Evolutionary conservation across 2,888 invertebrate species (phyloP).

Genomic region (Frankliniella intonsa): DNA sequence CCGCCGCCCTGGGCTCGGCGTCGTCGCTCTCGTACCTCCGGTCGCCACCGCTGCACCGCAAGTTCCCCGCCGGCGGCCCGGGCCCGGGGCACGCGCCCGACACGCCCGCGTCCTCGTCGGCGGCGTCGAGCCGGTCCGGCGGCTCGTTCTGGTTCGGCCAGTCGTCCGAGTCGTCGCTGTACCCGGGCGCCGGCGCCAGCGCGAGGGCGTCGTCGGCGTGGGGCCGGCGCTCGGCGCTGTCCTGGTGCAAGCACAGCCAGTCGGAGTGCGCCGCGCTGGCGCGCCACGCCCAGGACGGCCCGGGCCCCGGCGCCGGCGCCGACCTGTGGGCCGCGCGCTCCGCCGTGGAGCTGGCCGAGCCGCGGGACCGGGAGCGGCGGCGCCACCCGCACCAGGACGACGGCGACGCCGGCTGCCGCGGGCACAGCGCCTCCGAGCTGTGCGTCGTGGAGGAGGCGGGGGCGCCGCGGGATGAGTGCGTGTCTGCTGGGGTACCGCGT

Average conservation of each 20-base stretch:
- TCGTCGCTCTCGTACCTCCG: slow-evolving; percentile 3
- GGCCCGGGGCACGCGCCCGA: slow-evolving; percentile 18
- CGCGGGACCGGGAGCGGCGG: not conserved
- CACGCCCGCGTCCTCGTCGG: slow-evolving; percentile 27
- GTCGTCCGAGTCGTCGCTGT: slow-evolving; percentile 15
- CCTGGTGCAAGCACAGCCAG: not conserved
- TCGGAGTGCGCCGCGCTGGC: not conserved
- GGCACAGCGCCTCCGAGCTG: too few species aligned
- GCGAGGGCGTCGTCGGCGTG: not conserved
- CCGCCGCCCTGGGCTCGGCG: slow-evolving; percentile 38
- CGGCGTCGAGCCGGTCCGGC: slow-evolving; percentile 31
- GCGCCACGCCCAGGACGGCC: not conserved
- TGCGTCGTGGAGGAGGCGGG: not conserved
- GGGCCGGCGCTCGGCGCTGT: not conserved
- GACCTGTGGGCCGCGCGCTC: not conserved
- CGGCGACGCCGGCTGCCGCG: too few species aligned
- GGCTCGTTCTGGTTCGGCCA: slow-evolving; percentile 18
- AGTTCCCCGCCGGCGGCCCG: not conserved
- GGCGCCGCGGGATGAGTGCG: not conserved
- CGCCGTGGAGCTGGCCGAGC: not conserved
- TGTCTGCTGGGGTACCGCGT: too few species aligned
- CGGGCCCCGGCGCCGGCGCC: not conserved
- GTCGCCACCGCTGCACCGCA: slow-evolving; percentile 36
- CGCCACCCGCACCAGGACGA: too few species aligned
- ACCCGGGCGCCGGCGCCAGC: not conserved